Evolutionary conservation across 2,888 invertebrate genomes (phyloP).

Genomic region (Vesta saturnalis): DNA sequence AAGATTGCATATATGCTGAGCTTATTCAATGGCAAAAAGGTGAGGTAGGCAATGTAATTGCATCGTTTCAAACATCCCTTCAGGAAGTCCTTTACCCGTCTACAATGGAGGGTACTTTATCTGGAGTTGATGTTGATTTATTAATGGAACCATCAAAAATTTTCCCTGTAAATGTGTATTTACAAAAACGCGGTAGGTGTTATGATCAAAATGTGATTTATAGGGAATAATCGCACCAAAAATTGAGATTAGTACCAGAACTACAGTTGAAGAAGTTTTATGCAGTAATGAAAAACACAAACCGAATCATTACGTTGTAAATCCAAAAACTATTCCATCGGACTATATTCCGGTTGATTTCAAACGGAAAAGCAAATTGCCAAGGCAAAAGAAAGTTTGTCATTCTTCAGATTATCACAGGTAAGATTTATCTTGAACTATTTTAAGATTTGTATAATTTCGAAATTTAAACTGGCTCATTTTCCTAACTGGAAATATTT

Average conservation of each 20-base stretch:
- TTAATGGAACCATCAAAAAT: conserved; percentile 73
- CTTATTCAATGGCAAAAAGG: conserved; percentile 71
- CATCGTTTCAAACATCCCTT: conserved; percentile 72
- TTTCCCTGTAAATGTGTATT: conserved; percentile 68
- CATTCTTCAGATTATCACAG: conserved; percentile 65
- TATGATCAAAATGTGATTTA: no score
- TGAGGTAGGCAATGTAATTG: conserved; percentile 65
- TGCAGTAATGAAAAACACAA: conserved; percentile 44
- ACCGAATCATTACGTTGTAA: conserved; percentile 52
- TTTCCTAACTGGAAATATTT: neutral
- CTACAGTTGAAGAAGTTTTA: conserved; percentile 71
- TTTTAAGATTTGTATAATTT: neutral
- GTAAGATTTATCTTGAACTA: conserved; percentile 47
- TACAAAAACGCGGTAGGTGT: conserved; percentile 1
- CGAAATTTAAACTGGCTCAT: neutral
- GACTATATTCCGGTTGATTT: conserved; percentile 41
- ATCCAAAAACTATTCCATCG: conserved; percentile 61
- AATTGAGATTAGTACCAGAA: conserved; percentile 74
- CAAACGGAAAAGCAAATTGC: conserved; percentile 27
- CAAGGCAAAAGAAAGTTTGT: conserved; percentile 63
- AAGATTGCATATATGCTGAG: conserved; percentile 71
- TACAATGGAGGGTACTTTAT: conserved; percentile 64
- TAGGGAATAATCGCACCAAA: conserved; percentile 78
- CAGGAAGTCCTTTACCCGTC: conserved; percentile 74
- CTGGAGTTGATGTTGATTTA: conserved; percentile 71